These are phyloP conservation scores for Pyrgus malvae DNA, from an alignment of 2,888 invertebrate species.

Conservation along the genomic window DNA sequence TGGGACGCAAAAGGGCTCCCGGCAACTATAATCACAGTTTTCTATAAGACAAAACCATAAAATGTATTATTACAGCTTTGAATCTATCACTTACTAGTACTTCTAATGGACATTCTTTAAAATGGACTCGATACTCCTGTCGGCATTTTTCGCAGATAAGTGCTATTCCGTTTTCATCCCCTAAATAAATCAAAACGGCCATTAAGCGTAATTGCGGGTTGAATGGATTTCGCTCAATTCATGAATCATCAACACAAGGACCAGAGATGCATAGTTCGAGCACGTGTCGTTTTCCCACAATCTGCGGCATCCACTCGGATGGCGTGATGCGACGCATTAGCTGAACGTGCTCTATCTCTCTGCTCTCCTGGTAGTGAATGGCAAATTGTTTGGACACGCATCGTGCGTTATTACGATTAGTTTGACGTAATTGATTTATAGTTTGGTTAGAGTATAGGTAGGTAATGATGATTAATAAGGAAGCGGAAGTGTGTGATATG, in stretches of 20 bases:
- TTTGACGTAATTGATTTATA: conserved; percentile 13
- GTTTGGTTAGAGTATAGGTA: not conserved
- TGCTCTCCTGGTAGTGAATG: conserved; percentile 4
- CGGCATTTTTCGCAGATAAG: too few species aligned
- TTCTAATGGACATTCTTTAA: too few species aligned
- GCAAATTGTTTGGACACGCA: conserved; percentile 13
- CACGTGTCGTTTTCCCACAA: conserved; percentile 38
- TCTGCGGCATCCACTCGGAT: conserved; percentile 26
- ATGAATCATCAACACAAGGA: conserved; percentile 22
- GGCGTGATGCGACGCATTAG: conserved; percentile 39
- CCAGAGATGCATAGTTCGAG: conserved; percentile 16
- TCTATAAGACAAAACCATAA: too few species aligned
- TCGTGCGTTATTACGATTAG: conserved; percentile 9
- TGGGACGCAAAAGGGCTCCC: too few species aligned
- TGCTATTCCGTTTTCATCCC: not conserved
- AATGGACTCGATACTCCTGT: too few species aligned
- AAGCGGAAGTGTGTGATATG: too few species aligned
- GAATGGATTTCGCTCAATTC: conserved; percentile 5
- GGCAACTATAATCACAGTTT: too few species aligned
- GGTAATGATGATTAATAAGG: not conserved
- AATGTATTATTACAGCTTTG: too few species aligned
- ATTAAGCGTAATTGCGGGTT: not conserved
- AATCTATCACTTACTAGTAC: too few species aligned
- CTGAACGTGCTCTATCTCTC: conserved; percentile 27
- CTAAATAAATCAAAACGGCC: not conserved